Conservation (phyloP, 2,888 invertebrate species). For the Diplolepis rosae region DNA sequence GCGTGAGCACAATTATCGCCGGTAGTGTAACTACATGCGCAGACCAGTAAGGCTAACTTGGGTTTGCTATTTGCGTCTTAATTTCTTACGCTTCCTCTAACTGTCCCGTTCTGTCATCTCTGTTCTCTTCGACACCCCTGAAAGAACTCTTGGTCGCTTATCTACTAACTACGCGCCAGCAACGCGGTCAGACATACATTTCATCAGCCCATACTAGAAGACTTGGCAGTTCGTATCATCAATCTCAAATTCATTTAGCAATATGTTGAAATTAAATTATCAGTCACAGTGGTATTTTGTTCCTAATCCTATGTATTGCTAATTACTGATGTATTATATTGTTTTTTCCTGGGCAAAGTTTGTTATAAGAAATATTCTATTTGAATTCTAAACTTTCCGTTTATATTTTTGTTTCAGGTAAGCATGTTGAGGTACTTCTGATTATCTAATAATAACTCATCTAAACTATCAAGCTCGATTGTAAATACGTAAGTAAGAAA, state of each 20-base stretch:
- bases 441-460: no score
- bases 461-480: no score
- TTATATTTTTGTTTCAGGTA: conserved; percentile 59
- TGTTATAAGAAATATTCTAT: no score
- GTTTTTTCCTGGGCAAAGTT: no score
- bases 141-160: conserved; percentile 35
- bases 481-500: no score
- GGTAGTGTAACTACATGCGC: conserved; percentile 35
- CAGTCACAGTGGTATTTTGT: background rate
- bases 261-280: background rate
- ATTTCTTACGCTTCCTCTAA: conserved; percentile 60
- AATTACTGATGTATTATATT: no score
- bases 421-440: conserved; percentile 52
- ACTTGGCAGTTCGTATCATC: no score
- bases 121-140: conserved; percentile 38
- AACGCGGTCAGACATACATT: conserved; percentile 56
- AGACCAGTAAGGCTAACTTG: conserved; percentile 72
- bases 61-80: conserved; percentile 73
- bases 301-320: background rate
- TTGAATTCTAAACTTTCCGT: conserved; percentile 40
- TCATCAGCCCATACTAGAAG: conserved; percentile 43
- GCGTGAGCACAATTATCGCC: no score
- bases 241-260: conserved; percentile 21
- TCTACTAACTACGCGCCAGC: conserved; percentile 59
- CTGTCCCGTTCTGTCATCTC: conserved; percentile 39